A percentile compares a stretch with the other conserved stretches of the same genome.
These are phyloP conservation scores for Chelonus insularis DNA, from an alignment of 1,140 invertebrate genomes.

Conservation along the genomic window DNA sequence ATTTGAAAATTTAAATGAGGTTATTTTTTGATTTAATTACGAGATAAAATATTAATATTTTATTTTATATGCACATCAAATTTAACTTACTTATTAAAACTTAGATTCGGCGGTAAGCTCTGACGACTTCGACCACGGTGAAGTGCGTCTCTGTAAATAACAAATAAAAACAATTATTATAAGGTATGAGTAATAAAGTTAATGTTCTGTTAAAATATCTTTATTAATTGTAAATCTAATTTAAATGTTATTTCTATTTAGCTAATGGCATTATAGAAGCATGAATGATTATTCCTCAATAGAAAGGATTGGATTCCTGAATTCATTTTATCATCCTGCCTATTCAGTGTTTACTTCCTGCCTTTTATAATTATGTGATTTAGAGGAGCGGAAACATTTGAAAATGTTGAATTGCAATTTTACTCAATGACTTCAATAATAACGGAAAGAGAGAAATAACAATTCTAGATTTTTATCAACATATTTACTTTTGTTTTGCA, in stretches of 20 bases:
- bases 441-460: background rate
- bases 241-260: no score
- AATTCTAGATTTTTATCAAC: background rate
- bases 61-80: no score
- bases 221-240: no score
- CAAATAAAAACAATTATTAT: constrained; percentile 16
- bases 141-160: constrained; percentile 36
- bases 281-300: constrained; percentile 26
- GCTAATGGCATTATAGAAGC: no score
- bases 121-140: constrained; percentile 33
- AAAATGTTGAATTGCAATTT: background rate
- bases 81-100: constrained; percentile 42
- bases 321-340: constrained; percentile 22
- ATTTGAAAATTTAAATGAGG: no score
- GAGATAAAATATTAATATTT: no score
- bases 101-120: constrained; percentile 30
- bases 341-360: constrained; percentile 18
- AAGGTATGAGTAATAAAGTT: no score
- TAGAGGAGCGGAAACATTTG: constrained; percentile 14
- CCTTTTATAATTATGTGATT: constrained; percentile 14
- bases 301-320: background rate
- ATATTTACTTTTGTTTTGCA: no score
- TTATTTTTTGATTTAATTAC: no score
- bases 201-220: no score
- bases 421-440: constrained; percentile 1